Evolutionary conservation across 92 coral and sea anemone genomes (phyloP).

Genomic region (Pocillopora grandis): DNA sequence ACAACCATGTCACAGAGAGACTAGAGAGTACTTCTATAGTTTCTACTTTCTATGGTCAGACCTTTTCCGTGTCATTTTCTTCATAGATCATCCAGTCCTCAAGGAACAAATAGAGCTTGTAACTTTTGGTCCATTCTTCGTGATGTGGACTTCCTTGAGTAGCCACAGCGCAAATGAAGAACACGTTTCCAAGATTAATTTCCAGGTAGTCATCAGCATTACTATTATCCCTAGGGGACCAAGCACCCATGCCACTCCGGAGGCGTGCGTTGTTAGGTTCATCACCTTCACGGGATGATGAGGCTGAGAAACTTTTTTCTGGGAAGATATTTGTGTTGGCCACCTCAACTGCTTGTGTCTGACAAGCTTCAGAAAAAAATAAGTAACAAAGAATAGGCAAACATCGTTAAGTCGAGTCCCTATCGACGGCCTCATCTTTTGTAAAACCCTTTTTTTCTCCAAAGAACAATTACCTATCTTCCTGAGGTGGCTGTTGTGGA

Average conservation of each 20-base stretch:
- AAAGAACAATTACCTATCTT: too few species aligned
- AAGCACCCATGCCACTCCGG: background rate
- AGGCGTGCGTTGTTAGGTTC: conserved; percentile 21
- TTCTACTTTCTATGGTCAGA: background rate
- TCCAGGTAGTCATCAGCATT: conserved; percentile 22
- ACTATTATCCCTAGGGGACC: background rate
- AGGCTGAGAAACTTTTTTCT: background rate
- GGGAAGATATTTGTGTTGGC: background rate
- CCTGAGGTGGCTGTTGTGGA: too few species aligned
- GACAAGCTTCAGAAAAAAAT: background rate
- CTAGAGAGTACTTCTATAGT: too few species aligned
- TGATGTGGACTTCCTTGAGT: conserved; percentile 32
- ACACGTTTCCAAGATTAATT: conserved; percentile 41
- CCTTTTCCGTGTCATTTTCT: background rate
- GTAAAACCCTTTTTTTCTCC: too few species aligned
- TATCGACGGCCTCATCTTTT: too few species aligned
- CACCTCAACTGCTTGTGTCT: background rate
- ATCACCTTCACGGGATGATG: background rate
- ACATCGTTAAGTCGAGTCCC: background rate
- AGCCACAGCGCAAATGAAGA: conserved; percentile 38
- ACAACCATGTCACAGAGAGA: too few species aligned
- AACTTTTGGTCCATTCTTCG: conserved; percentile 36
- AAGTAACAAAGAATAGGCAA: too few species aligned
- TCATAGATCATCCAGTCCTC: background rate
- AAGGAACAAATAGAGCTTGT: background rate